Conservation (phyloP, 1,140 invertebrate genomes). For the Popillia japonica region DNA sequence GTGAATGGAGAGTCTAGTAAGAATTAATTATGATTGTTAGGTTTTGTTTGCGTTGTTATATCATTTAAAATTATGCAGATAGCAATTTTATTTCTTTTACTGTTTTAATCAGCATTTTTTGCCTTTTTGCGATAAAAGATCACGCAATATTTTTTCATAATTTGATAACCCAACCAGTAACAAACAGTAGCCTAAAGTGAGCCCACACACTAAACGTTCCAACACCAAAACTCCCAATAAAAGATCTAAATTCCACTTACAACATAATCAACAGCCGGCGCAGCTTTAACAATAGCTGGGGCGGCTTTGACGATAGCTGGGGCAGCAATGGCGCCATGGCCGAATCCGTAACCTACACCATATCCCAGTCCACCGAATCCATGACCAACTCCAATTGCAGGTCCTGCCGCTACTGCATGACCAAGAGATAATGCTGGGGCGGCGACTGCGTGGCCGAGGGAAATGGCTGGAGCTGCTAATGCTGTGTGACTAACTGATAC, state of each 20-base stretch:
- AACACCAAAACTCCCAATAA: no score
- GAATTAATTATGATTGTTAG: neutral
- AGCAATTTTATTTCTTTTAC: no score
- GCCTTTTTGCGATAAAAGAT: no score
- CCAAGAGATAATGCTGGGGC: constrained; percentile 34
- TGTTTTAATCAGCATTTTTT: no score
- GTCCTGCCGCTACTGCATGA: neutral
- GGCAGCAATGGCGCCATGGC: constrained; percentile 31
- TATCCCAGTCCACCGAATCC: constrained; percentile 40
- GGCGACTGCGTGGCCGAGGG: constrained; percentile 41
- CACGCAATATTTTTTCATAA: no score
- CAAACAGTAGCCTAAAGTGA: no score
- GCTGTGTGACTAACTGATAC: neutral
- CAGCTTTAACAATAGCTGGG: constrained; percentile 44
- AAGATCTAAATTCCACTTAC: constrained; percentile 45
- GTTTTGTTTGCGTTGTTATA: no score
- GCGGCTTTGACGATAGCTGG: constrained; percentile 41
- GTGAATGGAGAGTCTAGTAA: neutral
- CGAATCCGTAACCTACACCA: neutral
- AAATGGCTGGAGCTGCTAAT: constrained; percentile 13
- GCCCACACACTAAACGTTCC: no score
- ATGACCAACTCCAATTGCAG: constrained; percentile 1
- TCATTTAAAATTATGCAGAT: no score
- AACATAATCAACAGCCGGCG: constrained; percentile 47
- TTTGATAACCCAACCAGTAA: no score